Evolutionary conservation across 2,113 vertebrate species (phyloP).

Genomic region (Thalassoma bifasciatum): DNA sequence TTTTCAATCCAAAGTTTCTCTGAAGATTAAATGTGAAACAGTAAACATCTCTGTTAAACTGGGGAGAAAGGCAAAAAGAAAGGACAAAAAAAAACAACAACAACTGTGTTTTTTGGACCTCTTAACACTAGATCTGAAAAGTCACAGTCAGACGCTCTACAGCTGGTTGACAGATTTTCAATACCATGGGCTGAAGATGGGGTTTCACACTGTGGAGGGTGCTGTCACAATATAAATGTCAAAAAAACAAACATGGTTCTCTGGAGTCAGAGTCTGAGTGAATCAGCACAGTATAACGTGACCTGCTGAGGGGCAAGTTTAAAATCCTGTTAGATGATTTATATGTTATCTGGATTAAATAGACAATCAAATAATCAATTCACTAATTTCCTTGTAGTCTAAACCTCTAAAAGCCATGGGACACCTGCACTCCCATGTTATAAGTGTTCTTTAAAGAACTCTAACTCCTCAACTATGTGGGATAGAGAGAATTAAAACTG

Average conservation of each 20-base stretch:
- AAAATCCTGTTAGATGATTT: too few species aligned
- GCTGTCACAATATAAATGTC: conserved; percentile 31
- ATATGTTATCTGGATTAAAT: too few species aligned
- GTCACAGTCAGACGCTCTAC: not conserved
- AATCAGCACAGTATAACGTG: not conserved
- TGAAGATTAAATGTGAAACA: conserved; percentile 15
- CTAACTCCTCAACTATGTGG: too few species aligned
- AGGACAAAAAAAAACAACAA: too few species aligned
- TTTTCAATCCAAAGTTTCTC: conserved; percentile 7
- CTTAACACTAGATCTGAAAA: not conserved
- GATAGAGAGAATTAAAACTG: too few species aligned
- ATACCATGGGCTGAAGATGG: not conserved
- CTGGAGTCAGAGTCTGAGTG: not conserved
- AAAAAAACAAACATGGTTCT: conserved; percentile 10
- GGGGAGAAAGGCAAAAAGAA: conserved; percentile 9
- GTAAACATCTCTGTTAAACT: not conserved
- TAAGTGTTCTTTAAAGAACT: too few species aligned
- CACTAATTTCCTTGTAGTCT: too few species aligned
- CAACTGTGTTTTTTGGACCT: conserved; percentile 1
- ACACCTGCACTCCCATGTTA: too few species aligned
- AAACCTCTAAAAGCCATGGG: too few species aligned
- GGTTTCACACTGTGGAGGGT: conserved; percentile 8
- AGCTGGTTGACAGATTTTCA: conserved; percentile 1
- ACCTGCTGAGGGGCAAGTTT: not conserved
- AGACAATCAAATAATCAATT: too few species aligned